Conservation (phyloP, 1,140 invertebrate genomes). For the Drosophila simulans region DNA sequence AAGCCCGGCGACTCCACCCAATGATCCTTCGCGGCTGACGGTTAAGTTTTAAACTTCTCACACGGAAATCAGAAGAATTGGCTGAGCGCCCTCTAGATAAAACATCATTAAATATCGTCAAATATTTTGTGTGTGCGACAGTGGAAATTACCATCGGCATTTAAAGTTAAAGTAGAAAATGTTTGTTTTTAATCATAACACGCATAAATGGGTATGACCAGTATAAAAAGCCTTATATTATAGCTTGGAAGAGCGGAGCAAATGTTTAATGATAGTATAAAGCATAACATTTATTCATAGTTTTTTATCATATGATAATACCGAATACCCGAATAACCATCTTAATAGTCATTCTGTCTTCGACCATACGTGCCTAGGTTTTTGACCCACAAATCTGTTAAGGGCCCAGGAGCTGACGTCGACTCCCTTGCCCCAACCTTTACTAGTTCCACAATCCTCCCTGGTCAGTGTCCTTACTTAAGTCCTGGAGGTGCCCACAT, state of each 20-base stretch:
- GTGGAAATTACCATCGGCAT: constrained; percentile 2
- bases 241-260: no score
- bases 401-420: constrained; percentile 11
- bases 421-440: neutral
- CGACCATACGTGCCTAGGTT: no score
- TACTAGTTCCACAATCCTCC: no score
- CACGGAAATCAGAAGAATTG: constrained; percentile 68
- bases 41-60: constrained; percentile 49
- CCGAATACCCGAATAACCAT: no score
- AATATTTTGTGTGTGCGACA: neutral
- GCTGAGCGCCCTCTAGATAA: constrained; percentile 9
- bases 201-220: no score
- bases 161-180: no score
- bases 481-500: constrained; percentile 74
- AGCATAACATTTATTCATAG: no score
- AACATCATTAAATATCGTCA: neutral
- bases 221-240: no score
- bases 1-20: constrained; percentile 19
- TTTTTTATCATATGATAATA: no score
- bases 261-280: no score
- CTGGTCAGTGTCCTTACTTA: constrained; percentile 77
- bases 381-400: no score
- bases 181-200: neutral
- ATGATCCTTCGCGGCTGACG: constrained; percentile 13
- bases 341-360: no score